These are phyloP conservation scores for Laodelphax striatellus DNA, from an alignment of 1,140 invertebrate species.

Conservation along the genomic window DNA sequence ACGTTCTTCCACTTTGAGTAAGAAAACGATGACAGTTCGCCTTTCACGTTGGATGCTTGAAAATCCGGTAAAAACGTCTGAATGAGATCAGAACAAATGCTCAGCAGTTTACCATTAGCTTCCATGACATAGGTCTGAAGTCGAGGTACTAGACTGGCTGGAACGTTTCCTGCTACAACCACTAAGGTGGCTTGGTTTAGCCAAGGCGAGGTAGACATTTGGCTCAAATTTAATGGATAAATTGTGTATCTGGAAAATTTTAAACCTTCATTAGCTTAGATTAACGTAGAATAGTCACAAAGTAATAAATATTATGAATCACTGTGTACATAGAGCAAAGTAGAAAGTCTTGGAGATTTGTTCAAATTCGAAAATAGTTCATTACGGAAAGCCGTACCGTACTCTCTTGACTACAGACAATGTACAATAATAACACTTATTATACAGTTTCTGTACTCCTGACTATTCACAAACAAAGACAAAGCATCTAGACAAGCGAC, in stretches of 20 bases:
- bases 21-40: conserved; percentile 71
- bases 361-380: too few relatives aligned
- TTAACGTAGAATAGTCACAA: too few relatives aligned
- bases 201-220: conserved; percentile 52
- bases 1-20: conserved; percentile 73
- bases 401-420: too few relatives aligned
- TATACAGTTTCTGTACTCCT: too few relatives aligned
- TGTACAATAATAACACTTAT: too few relatives aligned
- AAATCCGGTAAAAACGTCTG: conserved; percentile 64
- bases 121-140: conserved; percentile 58
- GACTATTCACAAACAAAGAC: too few relatives aligned
- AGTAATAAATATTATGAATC: too few relatives aligned
- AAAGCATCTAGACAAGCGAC: too few relatives aligned
- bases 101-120: conserved; percentile 58
- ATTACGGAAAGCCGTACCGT: too few relatives aligned
- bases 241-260: conserved; percentile 52
- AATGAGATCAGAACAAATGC: conserved; percentile 69
- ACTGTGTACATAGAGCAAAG: too few relatives aligned
- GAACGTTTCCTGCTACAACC: conserved; percentile 62
- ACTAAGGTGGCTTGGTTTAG: conserved; percentile 57
- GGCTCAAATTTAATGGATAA: conserved; percentile 51
- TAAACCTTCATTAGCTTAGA: too few relatives aligned
- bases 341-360: too few relatives aligned
- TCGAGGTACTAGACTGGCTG: conserved; percentile 45
- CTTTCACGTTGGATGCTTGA: conserved; percentile 58